Conservation (phyloP, 2,113 vertebrate genomes). For the Pygoscelis adeliae region DNA sequence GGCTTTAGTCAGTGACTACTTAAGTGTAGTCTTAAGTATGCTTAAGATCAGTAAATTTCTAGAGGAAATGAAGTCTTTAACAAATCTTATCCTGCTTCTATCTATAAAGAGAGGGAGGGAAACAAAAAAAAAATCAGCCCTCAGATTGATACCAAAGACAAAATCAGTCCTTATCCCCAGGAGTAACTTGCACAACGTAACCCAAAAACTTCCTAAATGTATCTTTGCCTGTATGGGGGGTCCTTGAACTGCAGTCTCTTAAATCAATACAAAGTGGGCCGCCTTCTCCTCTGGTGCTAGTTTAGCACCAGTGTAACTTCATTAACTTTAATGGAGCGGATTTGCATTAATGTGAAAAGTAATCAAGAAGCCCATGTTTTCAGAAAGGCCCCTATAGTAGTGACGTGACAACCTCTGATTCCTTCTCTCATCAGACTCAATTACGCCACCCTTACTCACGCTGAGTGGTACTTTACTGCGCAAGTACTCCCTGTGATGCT, state of each 20-base stretch:
- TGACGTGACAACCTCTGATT: neutral
- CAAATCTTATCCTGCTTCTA: neutral
- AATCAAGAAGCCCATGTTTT: neutral
- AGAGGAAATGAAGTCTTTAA: neutral
- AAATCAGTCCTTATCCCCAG: neutral
- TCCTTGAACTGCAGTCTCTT: neutral
- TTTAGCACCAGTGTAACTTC: neutral
- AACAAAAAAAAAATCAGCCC: neutral
- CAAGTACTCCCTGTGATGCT: neutral
- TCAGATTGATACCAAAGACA: neutral
- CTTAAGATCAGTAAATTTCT: neutral
- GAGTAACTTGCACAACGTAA: neutral
- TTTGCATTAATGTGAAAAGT: neutral
- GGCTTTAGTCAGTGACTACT: neutral
- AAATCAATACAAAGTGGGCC: neutral
- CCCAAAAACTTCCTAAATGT: neutral
- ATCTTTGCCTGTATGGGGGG: neutral
- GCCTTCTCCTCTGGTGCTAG: neutral
- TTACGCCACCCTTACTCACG: conserved; percentile 22
- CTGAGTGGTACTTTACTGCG: neutral
- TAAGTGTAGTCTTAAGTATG: neutral
- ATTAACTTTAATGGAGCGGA: neutral
- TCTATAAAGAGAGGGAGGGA: neutral
- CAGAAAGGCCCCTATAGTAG: neutral
- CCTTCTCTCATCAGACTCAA: neutral